These are phyloP conservation scores for Argopecten irradians DNA, from an alignment of 1,140 invertebrate genomes.

Conservation along the genomic window DNA sequence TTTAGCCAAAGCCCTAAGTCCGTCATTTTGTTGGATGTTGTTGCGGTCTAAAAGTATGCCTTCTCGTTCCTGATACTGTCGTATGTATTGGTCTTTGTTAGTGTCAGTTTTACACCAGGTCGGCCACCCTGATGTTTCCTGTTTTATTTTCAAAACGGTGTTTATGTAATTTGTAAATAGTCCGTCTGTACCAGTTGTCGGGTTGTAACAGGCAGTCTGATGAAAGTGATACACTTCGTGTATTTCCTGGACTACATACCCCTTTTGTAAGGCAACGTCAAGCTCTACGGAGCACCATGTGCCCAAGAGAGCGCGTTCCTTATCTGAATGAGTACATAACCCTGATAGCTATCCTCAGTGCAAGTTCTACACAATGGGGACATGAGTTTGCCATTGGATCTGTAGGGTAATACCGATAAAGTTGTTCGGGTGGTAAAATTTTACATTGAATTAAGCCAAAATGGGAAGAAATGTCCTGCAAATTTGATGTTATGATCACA, in stretches of 20 bases:
- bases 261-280: conserved; percentile 66
- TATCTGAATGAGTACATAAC: background rate
- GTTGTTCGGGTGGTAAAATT: conserved; percentile 23
- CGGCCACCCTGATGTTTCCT: conserved; percentile 4
- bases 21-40: conserved; percentile 62
- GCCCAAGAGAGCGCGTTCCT: background rate
- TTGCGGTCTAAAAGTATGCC: background rate
- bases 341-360: background rate
- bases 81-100: background rate
- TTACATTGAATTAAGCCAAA: background rate
- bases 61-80: background rate
- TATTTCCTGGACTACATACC: conserved; percentile 72
- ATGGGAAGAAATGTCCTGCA: background rate
- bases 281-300: conserved; percentile 29
- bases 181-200: background rate
- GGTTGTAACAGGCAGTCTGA: conserved; percentile 33
- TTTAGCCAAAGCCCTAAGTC: conserved; percentile 52
- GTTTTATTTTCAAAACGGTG: conserved; percentile 28
- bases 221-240: conserved; percentile 73
- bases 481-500: background rate
- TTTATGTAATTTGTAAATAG: background rate
- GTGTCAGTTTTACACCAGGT: background rate
- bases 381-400: conserved; percentile 44
- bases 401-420: conserved; percentile 46
- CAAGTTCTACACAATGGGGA: conserved; percentile 37